Conservation (phyloP, 2,113 vertebrate genomes). For the Scolopax mira region DNA sequence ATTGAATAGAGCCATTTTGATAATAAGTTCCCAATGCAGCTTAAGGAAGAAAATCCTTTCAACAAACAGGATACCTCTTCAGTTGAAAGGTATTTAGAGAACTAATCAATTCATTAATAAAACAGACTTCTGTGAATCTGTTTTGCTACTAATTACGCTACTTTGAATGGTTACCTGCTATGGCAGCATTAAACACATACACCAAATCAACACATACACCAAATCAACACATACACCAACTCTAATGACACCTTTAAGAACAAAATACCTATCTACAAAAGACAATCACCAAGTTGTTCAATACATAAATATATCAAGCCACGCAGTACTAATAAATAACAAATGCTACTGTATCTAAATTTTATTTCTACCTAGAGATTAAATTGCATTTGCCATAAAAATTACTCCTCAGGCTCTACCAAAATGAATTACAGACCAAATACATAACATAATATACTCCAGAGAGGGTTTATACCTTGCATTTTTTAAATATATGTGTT, state of each 20-base stretch:
- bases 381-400: background rate
- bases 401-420: background rate
- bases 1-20: background rate
- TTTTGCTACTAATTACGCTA: background rate
- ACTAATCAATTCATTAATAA: background rate
- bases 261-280: fast-evolving
- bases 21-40: background rate
- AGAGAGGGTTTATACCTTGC: fast-evolving
- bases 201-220: fast-evolving
- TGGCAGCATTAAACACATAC: background rate
- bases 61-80: background rate
- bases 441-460: fast-evolving
- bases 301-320: background rate
- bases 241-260: background rate
- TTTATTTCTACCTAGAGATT: background rate
- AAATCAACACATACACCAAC: too few relatives aligned
- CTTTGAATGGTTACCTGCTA: background rate
- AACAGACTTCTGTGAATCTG: fast-evolving
- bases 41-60: background rate
- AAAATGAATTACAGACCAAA: background rate
- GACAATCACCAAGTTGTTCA: background rate
- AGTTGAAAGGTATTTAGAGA: background rate
- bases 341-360: background rate
- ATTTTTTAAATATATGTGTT: background rate
- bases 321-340: background rate